Percentiles rank a stretch among this genome's conserved stretches.
phyloP scores from a whole-genome alignment of 1,140 invertebrate genomes.

The Elymnias hypermnestra region DNA sequence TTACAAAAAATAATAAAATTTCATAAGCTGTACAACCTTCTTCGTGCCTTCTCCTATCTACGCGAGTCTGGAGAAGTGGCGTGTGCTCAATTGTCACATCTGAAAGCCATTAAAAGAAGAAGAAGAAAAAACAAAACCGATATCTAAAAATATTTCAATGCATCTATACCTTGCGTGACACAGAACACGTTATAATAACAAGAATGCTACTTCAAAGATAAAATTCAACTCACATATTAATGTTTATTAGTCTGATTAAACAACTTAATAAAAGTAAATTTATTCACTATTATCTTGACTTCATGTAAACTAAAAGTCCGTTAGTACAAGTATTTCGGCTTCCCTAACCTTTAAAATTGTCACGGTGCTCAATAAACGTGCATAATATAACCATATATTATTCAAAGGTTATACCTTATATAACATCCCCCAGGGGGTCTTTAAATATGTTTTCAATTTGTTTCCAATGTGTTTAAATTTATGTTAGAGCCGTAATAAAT shows the following conservation, averaged over 20 bases:
- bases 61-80: no score
- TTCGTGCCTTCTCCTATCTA: no score
- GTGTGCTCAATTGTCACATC: no score
- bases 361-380: slow-evolving; percentile 2
- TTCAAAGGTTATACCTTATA: slow-evolving; percentile 11
- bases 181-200: not conserved
- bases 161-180: no score
- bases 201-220: slow-evolving; percentile 1
- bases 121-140: no score
- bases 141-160: no score
- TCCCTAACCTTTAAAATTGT: slow-evolving; percentile 6
- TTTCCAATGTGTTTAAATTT: slow-evolving; percentile 17
- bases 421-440: slow-evolving; percentile 16
- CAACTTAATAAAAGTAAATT: slow-evolving; percentile 6
- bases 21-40: no score
- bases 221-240: not conserved
- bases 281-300: slow-evolving; percentile 4
- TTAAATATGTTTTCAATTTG: slow-evolving; percentile 15
- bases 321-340: slow-evolving; percentile 3
- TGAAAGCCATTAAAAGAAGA: no score
- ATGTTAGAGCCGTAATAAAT: slow-evolving; percentile 5
- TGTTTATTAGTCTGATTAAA: slow-evolving; percentile 1
- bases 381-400: slow-evolving; percentile 23
- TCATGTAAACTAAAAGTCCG: slow-evolving; percentile 1
- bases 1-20: no score